These are phyloP conservation scores for Triplophysa tibetana DNA, from an alignment of 2,113 vertebrate genomes.

Conservation along the genomic window DNA sequence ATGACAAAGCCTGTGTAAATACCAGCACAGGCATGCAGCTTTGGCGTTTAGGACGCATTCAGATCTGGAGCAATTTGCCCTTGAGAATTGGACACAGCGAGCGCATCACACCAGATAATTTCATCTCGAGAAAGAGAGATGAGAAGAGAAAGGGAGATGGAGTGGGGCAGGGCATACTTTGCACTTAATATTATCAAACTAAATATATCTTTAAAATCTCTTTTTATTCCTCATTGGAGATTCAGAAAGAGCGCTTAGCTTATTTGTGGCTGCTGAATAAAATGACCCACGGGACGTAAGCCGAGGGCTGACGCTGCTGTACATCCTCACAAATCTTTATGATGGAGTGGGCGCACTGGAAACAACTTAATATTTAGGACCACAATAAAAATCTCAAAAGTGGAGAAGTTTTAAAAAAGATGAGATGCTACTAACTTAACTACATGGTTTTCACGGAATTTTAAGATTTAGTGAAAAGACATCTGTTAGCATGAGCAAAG, in stretches of 20 bases:
- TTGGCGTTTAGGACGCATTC: neutral
- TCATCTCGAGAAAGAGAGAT: neutral
- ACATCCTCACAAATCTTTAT: constrained; percentile 30
- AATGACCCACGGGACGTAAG: constrained; percentile 36
- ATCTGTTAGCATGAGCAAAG: too few species aligned
- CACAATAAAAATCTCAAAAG: neutral
- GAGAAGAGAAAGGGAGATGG: neutral
- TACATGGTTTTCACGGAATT: too few species aligned
- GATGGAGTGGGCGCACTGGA: constrained; percentile 16
- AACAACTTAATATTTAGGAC: constrained; percentile 18
- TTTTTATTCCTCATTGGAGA: constrained; percentile 34
- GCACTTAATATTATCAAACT: constrained; percentile 25
- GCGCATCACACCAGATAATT: neutral
- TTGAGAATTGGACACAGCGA: constrained; percentile 2
- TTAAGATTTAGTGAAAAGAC: too few species aligned
- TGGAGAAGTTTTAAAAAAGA: too few species aligned
- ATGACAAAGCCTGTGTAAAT: constrained; percentile 34
- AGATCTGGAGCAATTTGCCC: constrained; percentile 6
- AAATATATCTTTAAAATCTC: constrained; percentile 11
- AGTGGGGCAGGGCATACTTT: neutral
- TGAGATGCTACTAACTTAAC: too few species aligned
- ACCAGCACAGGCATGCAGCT: constrained; percentile 27
- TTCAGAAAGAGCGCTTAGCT: constrained; percentile 19
- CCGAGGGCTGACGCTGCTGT: constrained; percentile 20
- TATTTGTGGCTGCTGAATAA: constrained; percentile 34